A percentile compares a stretch with the other conserved stretches of the same genome.
These are phyloP conservation scores for Syngnathus rostellatus DNA, from an alignment of 2,797 vertebrate species.

Conservation along the genomic window DNA sequence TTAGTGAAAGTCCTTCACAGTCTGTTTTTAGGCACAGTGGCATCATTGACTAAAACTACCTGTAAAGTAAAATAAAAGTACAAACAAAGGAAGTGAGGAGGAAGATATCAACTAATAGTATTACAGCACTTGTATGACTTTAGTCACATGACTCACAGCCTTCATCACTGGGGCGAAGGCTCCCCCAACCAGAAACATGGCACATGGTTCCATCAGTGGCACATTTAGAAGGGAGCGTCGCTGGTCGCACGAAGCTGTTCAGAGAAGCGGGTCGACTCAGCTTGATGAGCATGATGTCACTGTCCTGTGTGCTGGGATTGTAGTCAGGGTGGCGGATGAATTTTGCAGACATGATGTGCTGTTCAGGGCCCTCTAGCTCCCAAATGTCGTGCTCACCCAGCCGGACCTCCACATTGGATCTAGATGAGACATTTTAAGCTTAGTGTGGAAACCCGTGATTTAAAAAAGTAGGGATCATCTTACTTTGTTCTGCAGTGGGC, in stretches of 20 bases:
- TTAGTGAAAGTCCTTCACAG: neutral
- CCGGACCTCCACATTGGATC: slow-evolving; percentile 61
- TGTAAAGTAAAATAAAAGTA: too few species aligned
- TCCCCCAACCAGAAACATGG: slow-evolving; percentile 76
- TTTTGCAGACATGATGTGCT: slow-evolving; percentile 56
- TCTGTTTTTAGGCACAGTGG: neutral
- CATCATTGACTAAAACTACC: neutral
- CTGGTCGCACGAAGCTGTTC: slow-evolving; percentile 38
- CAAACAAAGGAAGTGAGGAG: too few species aligned
- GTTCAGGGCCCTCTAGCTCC: slow-evolving; percentile 56
- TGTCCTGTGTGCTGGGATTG: slow-evolving; percentile 47
- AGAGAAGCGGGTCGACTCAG: slow-evolving; percentile 47
- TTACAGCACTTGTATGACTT: neutral
- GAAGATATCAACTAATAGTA: too few species aligned
- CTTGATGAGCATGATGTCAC: slow-evolving; percentile 62
- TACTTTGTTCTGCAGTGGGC: slow-evolving; percentile 72
- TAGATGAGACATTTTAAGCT: neutral
- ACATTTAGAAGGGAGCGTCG: slow-evolving; percentile 57
- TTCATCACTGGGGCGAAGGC: slow-evolving; percentile 61
- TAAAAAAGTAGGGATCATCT: neutral
- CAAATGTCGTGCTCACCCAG: slow-evolving; percentile 69
- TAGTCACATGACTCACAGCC: slow-evolving; percentile 52
- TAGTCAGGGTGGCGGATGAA: slow-evolving; percentile 65
- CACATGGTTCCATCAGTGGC: slow-evolving; percentile 51
- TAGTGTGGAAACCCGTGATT: neutral